These are phyloP conservation scores for Rallus limicola DNA, from an alignment of 2,113 vertebrate genomes.

Conservation along the genomic window DNA sequence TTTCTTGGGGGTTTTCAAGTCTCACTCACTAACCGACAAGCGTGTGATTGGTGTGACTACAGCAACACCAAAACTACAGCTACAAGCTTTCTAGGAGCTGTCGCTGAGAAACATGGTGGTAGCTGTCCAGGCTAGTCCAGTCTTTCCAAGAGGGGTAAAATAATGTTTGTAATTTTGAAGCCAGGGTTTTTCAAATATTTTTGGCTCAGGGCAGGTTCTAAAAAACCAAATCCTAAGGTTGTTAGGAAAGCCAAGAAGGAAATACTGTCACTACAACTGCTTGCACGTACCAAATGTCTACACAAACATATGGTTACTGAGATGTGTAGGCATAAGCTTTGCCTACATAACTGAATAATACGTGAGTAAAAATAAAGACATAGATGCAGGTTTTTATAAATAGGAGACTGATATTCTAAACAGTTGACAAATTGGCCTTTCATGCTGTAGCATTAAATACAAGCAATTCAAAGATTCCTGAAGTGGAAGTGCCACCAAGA, in stretches of 20 bases:
- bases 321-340: neutral
- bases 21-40: neutral
- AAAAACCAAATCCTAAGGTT: neutral
- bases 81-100: neutral
- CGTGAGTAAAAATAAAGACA: neutral
- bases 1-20: neutral
- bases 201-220: neutral
- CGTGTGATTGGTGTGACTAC: neutral
- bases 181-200: neutral
- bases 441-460: neutral
- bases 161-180: neutral
- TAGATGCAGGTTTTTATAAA: neutral
- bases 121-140: fast-evolving
- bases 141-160: neutral
- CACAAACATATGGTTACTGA: neutral
- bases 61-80: neutral
- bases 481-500: neutral
- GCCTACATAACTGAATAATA: neutral
- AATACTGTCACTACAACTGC: neutral
- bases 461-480: neutral
- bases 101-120: neutral
- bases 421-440: neutral
- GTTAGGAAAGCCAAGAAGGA: neutral
- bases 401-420: neutral
- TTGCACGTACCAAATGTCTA: neutral